phyloP scores from a whole-genome alignment of 2,797 vertebrate species.

The Pelochelys cantorii region DNA sequence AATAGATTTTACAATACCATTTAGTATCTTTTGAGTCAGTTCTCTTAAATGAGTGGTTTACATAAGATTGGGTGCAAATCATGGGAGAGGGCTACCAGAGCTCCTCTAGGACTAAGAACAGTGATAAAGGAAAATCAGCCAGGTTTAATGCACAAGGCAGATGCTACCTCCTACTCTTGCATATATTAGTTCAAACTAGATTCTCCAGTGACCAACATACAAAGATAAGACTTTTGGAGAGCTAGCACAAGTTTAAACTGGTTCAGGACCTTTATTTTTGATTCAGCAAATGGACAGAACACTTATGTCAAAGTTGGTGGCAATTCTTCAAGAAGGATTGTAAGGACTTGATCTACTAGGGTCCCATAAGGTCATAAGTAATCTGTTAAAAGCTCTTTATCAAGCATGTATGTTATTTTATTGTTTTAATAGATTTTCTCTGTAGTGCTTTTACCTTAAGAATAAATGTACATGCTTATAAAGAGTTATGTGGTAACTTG shows the following conservation, averaged over 20 bases:
- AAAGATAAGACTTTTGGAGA: background rate
- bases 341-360: background rate
- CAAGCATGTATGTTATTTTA: background rate
- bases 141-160: background rate
- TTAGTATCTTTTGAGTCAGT: background rate
- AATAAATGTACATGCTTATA: background rate
- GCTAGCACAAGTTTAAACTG: background rate
- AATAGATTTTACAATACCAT: background rate
- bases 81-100: background rate
- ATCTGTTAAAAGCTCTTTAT: background rate
- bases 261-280: background rate
- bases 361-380: background rate
- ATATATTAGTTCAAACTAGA: background rate
- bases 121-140: background rate
- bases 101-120: background rate
- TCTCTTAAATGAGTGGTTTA: background rate
- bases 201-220: background rate
- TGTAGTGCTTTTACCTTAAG: background rate
- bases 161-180: background rate
- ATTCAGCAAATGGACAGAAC: background rate
- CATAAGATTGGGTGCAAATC: background rate
- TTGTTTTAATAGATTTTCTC: background rate
- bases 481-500: background rate
- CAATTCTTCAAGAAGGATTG: background rate
- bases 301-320: background rate